phyloP scores from a whole-genome alignment of 1,140 invertebrate species.

The Helicorthomorpha holstii region DNA sequence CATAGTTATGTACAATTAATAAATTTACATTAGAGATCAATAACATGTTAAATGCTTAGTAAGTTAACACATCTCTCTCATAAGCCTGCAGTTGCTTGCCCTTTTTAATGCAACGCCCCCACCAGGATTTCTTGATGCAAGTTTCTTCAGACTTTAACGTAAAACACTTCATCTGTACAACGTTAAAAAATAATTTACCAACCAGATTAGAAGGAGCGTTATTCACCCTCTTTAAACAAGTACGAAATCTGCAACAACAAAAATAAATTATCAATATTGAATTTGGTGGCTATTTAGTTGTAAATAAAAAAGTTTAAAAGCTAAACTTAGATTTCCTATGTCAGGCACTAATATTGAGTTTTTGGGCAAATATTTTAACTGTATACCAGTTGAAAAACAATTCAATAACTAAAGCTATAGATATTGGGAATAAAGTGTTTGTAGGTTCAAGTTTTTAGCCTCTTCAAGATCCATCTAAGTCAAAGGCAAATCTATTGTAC shows the following conservation, averaged over 20 bases:
- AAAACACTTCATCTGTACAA: constrained; percentile 83
- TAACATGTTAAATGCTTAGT: constrained; percentile 18
- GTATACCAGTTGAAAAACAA: background rate
- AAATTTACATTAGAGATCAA: background rate
- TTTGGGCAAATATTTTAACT: background rate
- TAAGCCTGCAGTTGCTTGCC: constrained; percentile 51
- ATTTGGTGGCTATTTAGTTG: background rate
- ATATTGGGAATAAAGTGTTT: background rate
- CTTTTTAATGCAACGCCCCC: constrained; percentile 59
- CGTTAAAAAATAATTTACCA: constrained; percentile 84
- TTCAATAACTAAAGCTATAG: constrained; percentile 6
- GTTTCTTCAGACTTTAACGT: constrained; percentile 55
- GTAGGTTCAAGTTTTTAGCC: too few species aligned
- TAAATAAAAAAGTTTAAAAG: background rate
- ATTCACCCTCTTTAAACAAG: constrained; percentile 70
- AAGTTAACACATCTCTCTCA: constrained; percentile 51
- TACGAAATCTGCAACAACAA: constrained; percentile 51
- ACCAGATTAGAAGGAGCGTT: constrained; percentile 72
- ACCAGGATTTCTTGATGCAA: constrained; percentile 57
- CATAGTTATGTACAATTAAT: too few species aligned
- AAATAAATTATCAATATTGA: background rate
- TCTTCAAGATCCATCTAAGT: too few species aligned
- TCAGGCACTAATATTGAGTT: background rate
- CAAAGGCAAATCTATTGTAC: too few species aligned
- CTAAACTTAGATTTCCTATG: too few species aligned